phyloP scores from a whole-genome alignment of 2,888 invertebrate species.

The Bombylius major region DNA sequence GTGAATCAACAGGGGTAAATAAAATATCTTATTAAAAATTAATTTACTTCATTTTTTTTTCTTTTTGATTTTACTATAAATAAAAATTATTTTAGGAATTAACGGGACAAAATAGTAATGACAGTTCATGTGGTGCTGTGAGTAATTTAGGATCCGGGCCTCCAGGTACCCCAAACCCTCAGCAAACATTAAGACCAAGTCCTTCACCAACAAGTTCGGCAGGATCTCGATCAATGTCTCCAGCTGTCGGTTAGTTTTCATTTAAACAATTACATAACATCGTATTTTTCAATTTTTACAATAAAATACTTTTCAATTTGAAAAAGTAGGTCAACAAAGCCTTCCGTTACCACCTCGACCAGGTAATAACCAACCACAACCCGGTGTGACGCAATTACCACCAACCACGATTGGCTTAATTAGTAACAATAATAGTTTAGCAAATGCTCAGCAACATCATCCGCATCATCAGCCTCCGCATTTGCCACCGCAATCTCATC shows the following conservation, averaged over 20 bases:
- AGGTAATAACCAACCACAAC: conserved; percentile 67
- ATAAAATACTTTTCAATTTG: neutral
- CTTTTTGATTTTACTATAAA: neutral
- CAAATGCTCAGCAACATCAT: conserved; percentile 25
- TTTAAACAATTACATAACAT: neutral
- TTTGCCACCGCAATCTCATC: conserved; percentile 15
- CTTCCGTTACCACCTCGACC: conserved; percentile 93
- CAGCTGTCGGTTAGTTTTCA: conserved; percentile 75
- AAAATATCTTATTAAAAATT: neutral
- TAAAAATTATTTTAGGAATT: conserved; percentile 53
- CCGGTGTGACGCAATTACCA: conserved; percentile 32
- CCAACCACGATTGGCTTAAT: conserved; percentile 17
- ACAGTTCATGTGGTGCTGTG: conserved; percentile 59
- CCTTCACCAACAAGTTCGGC: conserved; percentile 88
- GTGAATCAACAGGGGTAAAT: conserved; percentile 14
- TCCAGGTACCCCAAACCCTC: conserved; percentile 50
- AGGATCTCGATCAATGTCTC: conserved; percentile 94
- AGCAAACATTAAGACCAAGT: conserved; percentile 77
- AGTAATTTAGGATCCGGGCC: conserved; percentile 53
- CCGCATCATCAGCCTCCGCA: conserved; percentile 16
- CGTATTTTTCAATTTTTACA: neutral
- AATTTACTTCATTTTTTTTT: neutral
- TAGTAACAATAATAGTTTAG: conserved; percentile 17
- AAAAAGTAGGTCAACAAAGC: conserved; percentile 64
- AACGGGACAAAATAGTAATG: conserved; percentile 76